phyloP scores from a whole-genome alignment of 2,113 vertebrate species.

The Stegastes partitus region DNA sequence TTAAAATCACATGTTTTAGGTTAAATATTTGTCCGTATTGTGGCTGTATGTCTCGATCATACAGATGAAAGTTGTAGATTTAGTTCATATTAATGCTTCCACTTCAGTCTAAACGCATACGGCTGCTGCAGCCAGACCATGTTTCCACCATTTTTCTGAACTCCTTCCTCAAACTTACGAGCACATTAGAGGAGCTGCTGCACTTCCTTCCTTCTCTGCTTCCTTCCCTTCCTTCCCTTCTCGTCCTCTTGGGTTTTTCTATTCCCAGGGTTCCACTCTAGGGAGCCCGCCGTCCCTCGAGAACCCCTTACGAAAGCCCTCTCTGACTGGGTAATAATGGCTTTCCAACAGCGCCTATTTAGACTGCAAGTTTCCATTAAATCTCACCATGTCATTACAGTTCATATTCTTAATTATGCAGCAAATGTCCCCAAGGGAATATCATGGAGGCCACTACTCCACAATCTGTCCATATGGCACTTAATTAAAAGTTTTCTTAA shows the following conservation, averaged over 20 bases:
- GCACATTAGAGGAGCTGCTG: neutral
- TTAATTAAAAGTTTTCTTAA: conserved; percentile 91
- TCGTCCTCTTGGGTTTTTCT: conserved; percentile 51
- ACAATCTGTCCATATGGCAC: conserved; percentile 88
- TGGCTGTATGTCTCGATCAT: too few relatives aligned
- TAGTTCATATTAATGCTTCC: too few relatives aligned
- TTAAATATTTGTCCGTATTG: too few relatives aligned
- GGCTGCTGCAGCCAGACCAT: too few relatives aligned
- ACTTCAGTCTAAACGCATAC: neutral
- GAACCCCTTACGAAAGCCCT: conserved; percentile 68
- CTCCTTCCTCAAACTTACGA: neutral
- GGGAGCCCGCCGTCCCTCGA: conserved; percentile 69
- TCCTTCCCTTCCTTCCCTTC: conserved; percentile 28
- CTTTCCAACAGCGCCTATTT: conserved; percentile 81
- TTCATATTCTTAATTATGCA: conserved; percentile 90
- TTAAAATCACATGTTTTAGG: too few relatives aligned
- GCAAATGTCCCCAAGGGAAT: conserved; percentile 86
- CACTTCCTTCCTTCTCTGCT: conserved; percentile 14
- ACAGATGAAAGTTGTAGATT: too few relatives aligned
- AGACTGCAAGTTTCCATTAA: conserved; percentile 87
- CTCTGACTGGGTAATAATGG: conserved; percentile 80
- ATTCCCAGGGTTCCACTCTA: conserved; percentile 70
- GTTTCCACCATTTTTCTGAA: neutral
- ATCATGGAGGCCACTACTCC: conserved; percentile 85
- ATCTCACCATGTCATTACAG: conserved; percentile 88